A percentile compares a stretch with the other conserved stretches of the same genome.
Evolutionary conservation across 64 coral and sea anemone species (phyloP).

Genomic region (Cladopsammia gracilis): DNA sequence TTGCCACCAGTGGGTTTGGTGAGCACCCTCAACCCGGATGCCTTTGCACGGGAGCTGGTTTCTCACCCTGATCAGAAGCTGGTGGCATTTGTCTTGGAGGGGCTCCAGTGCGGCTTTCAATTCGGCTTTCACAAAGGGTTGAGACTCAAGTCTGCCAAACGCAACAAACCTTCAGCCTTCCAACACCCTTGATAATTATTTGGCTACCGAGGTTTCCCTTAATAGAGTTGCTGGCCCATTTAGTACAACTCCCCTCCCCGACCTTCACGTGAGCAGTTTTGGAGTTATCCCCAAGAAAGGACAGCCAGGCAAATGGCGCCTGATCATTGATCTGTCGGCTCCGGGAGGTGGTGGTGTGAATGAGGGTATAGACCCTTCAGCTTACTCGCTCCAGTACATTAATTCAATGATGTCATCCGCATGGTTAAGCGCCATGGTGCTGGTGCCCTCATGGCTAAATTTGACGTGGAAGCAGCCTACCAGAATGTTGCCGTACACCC

Average conservation of each 20-base stretch:
- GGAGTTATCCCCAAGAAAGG: no score
- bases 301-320: no score
- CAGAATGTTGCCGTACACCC: constrained; percentile 44
- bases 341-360: constrained; percentile 76
- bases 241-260: not conserved
- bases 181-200: constrained; percentile 56
- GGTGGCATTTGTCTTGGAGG: constrained; percentile 16
- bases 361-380: constrained; percentile 22
- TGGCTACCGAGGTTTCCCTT: not conserved
- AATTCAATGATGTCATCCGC: constrained; percentile 18
- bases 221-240: constrained; percentile 53
- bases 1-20: constrained; percentile 1
- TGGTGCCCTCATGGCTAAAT: constrained; percentile 59
- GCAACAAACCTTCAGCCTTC: constrained; percentile 30
- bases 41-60: constrained; percentile 10
- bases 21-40: not conserved
- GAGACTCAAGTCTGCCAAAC: constrained; percentile 12
- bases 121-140: constrained; percentile 2
- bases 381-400: constrained; percentile 9
- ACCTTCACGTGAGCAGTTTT: constrained; percentile 56
- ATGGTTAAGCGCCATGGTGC: constrained; percentile 1
- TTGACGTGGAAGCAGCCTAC: constrained; percentile 57
- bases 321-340: no score
- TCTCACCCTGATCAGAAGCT: not conserved
- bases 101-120: not conserved